phyloP scores from a whole-genome alignment of 2,113 vertebrate genomes.

The Amphiprion percula region DNA sequence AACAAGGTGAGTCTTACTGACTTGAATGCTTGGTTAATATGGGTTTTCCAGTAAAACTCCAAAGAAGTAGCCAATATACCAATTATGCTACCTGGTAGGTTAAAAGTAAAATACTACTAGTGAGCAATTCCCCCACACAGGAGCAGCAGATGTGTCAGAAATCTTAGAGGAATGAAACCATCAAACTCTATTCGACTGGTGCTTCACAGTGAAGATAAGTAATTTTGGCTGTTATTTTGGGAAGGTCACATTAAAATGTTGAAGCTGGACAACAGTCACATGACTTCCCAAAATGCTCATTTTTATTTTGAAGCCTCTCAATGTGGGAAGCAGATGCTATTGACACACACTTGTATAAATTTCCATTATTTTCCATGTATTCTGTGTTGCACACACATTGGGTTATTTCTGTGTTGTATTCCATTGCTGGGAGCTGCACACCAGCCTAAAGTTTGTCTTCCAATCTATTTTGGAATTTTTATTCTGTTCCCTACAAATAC shows the following conservation, averaged over 20 bases:
- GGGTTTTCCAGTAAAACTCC: background rate
- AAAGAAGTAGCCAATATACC: slow-evolving; percentile 8
- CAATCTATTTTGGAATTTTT: slow-evolving; percentile 24
- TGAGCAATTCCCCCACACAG: slow-evolving; percentile 28
- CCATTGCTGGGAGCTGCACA: background rate
- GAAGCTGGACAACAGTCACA: slow-evolving; percentile 6
- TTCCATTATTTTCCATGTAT: slow-evolving; percentile 38
- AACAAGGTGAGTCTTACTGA: too few relatives aligned
- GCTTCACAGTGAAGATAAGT: slow-evolving; percentile 19
- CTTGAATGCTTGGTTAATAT: background rate
- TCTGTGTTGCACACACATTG: slow-evolving; percentile 5
- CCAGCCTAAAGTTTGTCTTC: slow-evolving; percentile 5
- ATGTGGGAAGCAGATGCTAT: background rate
- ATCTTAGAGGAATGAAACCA: slow-evolving; percentile 17
- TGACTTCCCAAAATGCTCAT: slow-evolving; percentile 17
- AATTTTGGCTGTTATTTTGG: slow-evolving; percentile 17
- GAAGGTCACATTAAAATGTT: slow-evolving; percentile 23
- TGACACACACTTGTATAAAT: slow-evolving; percentile 10
- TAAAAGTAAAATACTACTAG: slow-evolving; percentile 18
- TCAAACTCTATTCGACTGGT: slow-evolving; percentile 5
- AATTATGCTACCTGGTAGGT: slow-evolving; percentile 5
- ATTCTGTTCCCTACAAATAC: slow-evolving; percentile 34
- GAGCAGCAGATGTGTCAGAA: slow-evolving; percentile 21
- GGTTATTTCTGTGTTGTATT: slow-evolving; percentile 9
- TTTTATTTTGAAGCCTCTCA: slow-evolving; percentile 26